Conservation (phyloP, 2,888 invertebrate genomes). For the Dynastes hyllus region DNA sequence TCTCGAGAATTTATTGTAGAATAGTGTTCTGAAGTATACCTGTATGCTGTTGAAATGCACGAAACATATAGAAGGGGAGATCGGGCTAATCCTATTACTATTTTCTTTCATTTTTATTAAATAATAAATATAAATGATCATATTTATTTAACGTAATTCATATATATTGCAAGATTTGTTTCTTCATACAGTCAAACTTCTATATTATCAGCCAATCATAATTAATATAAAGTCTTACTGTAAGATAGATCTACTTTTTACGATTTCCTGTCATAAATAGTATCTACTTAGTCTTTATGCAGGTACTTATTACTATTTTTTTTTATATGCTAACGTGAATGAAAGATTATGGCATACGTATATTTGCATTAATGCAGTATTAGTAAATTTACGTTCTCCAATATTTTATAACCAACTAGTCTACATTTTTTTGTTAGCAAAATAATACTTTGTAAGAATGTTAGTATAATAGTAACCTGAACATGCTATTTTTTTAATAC, state of each 20-base stretch:
- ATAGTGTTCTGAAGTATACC: slow-evolving; percentile 67
- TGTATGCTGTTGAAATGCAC: slow-evolving; percentile 92
- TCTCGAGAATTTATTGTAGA: slow-evolving; percentile 54
- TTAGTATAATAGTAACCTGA: slow-evolving; percentile 10
- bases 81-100: slow-evolving; percentile 66
- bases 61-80: slow-evolving; percentile 90
- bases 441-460: neutral
- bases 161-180: slow-evolving; percentile 51
- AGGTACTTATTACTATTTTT: slow-evolving; percentile 10
- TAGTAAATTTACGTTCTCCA: slow-evolving; percentile 13
- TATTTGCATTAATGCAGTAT: slow-evolving; percentile 21
- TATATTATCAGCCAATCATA: slow-evolving; percentile 52
- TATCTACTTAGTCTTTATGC: slow-evolving; percentile 16
- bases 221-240: slow-evolving; percentile 8
- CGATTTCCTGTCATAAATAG: slow-evolving; percentile 24
- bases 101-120: slow-evolving; percentile 62
- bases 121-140: slow-evolving; percentile 46
- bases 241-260: slow-evolving; percentile 27
- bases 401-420: slow-evolving; percentile 18
- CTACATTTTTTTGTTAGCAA: slow-evolving; percentile 15
- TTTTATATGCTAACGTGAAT: neutral
- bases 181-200: slow-evolving; percentile 56
- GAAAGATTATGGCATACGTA: slow-evolving; percentile 2
- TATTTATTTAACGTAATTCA: slow-evolving; percentile 53
- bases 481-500: neutral